Evolutionary conservation across 2,888 invertebrate species (phyloP).

Genomic region (Malthinus seriepunctatus): DNA sequence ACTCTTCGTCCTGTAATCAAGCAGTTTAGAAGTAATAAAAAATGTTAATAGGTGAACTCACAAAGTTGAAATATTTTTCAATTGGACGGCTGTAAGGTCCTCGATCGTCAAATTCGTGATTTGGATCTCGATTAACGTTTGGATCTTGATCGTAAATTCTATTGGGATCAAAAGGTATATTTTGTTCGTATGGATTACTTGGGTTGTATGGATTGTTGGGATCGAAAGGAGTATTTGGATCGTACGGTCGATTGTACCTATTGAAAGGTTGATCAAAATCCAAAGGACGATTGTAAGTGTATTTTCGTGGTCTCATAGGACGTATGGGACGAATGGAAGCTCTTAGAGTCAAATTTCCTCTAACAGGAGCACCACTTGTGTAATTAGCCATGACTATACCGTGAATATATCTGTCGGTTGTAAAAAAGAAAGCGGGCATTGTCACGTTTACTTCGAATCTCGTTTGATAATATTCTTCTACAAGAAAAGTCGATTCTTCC

Average conservation of each 20-base stretch:
- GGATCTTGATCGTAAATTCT: conserved; percentile 9
- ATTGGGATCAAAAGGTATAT: conserved; percentile 1
- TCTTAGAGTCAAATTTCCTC: conserved; percentile 84
- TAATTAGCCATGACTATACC: conserved; percentile 94
- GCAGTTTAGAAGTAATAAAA: conserved; percentile 15
- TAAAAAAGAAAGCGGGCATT: conserved; percentile 93
- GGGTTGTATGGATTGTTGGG: conserved; percentile 14
- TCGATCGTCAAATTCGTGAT: conserved; percentile 12
- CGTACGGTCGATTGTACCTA: conserved; percentile 7
- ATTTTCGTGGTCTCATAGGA: conserved; percentile 12
- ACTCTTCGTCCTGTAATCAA: conserved; percentile 67
- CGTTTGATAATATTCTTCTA: conserved; percentile 95
- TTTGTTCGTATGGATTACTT: conserved; percentile 7
- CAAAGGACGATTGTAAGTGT: conserved; percentile 9
- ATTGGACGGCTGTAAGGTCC: conserved; percentile 45
- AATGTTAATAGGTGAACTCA: conserved; percentile 50
- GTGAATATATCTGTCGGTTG: conserved; percentile 79
- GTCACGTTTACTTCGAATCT: conserved; percentile 95
- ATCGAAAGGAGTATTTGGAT: conserved; percentile 23
- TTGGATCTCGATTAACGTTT: neutral
- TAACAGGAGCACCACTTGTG: conserved; percentile 89
- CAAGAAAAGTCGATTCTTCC: conserved; percentile 83
- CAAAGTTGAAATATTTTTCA: conserved; percentile 77
- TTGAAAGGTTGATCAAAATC: conserved; percentile 8
- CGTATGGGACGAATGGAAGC: conserved; percentile 73